phyloP scores from a whole-genome alignment of 92 coral and sea anemone species.

The Parazoanthus swiftii region DNA sequence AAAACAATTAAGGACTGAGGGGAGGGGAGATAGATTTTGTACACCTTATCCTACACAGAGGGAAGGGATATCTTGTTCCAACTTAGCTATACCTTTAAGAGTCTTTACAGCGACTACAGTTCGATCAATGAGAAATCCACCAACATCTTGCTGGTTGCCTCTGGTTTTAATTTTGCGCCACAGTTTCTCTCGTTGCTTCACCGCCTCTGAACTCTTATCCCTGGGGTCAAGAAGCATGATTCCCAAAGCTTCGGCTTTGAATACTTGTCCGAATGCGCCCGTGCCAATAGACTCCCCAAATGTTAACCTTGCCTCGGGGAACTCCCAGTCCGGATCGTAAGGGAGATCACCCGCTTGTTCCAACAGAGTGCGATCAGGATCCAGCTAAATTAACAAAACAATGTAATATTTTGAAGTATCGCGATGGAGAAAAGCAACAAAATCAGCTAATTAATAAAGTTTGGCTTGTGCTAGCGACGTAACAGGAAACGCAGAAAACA shows the following conservation, averaged over 20 bases:
- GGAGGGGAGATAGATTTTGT: too few relatives aligned
- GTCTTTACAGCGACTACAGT: conserved; percentile 58
- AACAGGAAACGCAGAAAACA: too few relatives aligned
- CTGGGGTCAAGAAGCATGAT: conserved; percentile 48
- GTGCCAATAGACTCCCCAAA: conserved; percentile 45
- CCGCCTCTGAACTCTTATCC: conserved; percentile 50
- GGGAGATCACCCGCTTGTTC: conserved; percentile 63
- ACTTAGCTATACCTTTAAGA: conserved; percentile 44
- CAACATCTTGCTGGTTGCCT: neutral
- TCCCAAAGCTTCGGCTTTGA: conserved; percentile 49
- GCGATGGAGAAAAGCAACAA: too few relatives aligned
- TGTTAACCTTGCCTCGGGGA: conserved; percentile 43
- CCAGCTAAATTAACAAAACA: conserved; percentile 29
- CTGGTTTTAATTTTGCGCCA: conserved; percentile 27
- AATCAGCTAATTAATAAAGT: too few relatives aligned
- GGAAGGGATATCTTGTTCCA: neutral
- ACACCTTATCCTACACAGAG: neutral
- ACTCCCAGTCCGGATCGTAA: conserved; percentile 62
- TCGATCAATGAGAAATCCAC: conserved; percentile 34
- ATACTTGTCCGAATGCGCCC: conserved; percentile 60
- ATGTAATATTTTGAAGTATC: neutral
- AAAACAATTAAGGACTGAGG: too few relatives aligned
- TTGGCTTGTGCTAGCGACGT: too few relatives aligned
- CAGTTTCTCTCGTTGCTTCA: conserved; percentile 46
- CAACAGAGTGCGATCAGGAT: conserved; percentile 49